phyloP scores from a whole-genome alignment of 2,888 invertebrate species.

The Pyrgus malvae region DNA sequence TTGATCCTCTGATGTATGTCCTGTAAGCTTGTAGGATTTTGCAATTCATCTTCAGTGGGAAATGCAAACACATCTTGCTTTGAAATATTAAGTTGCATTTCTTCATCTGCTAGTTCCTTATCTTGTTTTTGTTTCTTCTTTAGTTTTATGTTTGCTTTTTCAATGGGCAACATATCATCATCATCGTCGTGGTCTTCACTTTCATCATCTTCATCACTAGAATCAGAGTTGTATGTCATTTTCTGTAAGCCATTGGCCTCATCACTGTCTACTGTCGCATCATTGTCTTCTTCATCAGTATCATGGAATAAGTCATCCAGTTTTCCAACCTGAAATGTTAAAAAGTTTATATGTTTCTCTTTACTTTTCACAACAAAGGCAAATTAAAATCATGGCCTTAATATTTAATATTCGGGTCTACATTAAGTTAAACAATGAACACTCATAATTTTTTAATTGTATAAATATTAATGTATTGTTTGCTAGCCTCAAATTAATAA shows the following conservation, averaged over 20 bases:
- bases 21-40: conserved; percentile 87
- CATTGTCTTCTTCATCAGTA: conserved; percentile 63
- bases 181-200: conserved; percentile 67
- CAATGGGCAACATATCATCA: conserved; percentile 91
- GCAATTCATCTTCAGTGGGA: conserved; percentile 88
- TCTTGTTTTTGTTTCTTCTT: conserved; percentile 87
- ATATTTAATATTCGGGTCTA: too few relatives aligned
- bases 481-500: too few relatives aligned
- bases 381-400: too few relatives aligned
- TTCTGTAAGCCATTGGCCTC: conserved; percentile 51
- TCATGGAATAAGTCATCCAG: conserved; percentile 79
- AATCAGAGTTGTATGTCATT: conserved; percentile 61
- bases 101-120: conserved; percentile 88
- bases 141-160: conserved; percentile 90
- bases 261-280: conserved; percentile 58
- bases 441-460: too few relatives aligned
- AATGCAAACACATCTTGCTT: conserved; percentile 90
- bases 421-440: too few relatives aligned
- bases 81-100: conserved; percentile 90
- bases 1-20: conserved; percentile 94
- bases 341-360: too few relatives aligned
- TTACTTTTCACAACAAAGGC: too few relatives aligned
- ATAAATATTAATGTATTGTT: too few relatives aligned
- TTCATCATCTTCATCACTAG: conserved; percentile 54
- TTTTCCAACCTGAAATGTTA: conserved; percentile 63